These are phyloP conservation scores for Phasia obesa DNA, from an alignment of 2,888 invertebrate genomes.

Conservation along the genomic window DNA sequence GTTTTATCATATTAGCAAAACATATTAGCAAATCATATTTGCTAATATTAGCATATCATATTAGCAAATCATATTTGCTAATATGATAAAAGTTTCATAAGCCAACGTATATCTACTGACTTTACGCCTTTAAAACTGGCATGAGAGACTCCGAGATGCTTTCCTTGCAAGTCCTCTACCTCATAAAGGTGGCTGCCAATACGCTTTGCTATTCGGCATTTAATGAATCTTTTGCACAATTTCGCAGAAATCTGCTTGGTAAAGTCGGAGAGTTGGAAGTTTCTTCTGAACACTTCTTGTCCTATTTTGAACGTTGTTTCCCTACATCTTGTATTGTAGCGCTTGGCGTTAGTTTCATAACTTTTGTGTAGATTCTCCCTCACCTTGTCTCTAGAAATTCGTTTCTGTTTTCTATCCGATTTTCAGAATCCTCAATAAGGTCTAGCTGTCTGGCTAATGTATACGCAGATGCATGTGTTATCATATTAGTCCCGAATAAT, in stretches of 20 bases:
- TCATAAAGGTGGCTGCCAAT: not conserved
- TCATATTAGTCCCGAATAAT: not conserved
- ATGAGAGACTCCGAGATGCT: not conserved
- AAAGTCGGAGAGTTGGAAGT: not conserved
- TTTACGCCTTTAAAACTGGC: not conserved
- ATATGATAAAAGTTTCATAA: not conserved
- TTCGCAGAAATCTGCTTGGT: not conserved
- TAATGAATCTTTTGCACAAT: not conserved
- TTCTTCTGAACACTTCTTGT: not conserved
- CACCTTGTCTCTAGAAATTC: not conserved
- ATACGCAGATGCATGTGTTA: not conserved
- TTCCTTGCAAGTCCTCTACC: not conserved
- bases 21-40: too few species aligned
- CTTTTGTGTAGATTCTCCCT: not conserved
- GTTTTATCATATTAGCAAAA: too few species aligned
- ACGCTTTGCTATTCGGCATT: not conserved
- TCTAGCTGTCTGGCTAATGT: not conserved
- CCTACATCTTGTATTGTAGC: not conserved
- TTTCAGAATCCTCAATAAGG: not conserved
- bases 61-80: too few species aligned
- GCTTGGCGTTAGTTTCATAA: not conserved
- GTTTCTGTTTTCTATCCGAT: not conserved
- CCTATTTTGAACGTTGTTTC: not conserved
- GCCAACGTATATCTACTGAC: not conserved
- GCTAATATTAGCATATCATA: too few species aligned